phyloP scores from a whole-genome alignment of 2,888 invertebrate species.

The Heliconius cydno region DNA sequence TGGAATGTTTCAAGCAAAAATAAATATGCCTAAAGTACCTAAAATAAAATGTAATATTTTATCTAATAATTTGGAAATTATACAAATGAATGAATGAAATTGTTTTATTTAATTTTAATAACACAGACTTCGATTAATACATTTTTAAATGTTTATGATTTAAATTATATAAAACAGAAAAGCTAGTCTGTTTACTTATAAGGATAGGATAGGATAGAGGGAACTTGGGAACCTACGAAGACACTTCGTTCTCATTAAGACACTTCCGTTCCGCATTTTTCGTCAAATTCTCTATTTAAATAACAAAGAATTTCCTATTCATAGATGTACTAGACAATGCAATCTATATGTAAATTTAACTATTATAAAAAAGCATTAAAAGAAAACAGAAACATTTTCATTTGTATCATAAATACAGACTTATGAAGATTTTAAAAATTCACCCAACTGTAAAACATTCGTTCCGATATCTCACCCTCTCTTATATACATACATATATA shows the following conservation, averaged over 20 bases:
- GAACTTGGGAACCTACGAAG: no score
- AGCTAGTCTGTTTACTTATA: background rate
- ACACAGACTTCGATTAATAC: background rate
- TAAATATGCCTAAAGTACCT: background rate
- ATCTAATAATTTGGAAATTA: background rate
- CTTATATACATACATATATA: slow-evolving; percentile 30
- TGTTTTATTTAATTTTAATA: background rate
- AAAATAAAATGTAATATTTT: background rate
- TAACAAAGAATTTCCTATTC: no score
- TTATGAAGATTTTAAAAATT: slow-evolving; percentile 36
- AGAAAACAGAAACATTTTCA: background rate
- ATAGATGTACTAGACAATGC: no score
- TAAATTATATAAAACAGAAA: background rate
- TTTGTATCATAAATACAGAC: background rate
- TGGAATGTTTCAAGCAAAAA: background rate
- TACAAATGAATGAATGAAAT: background rate
- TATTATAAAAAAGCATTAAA: no score
- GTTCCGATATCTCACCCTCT: slow-evolving; percentile 33
- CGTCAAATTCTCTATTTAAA: no score
- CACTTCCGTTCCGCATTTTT: no score
- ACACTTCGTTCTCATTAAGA: no score
- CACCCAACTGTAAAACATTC: slow-evolving; percentile 39
- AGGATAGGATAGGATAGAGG: no score
- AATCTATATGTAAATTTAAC: no score
- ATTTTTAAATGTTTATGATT: background rate